Evolutionary conservation across 1,140 invertebrate genomes (phyloP), one percentile per base, ranked within the genome.

Genomic region (Pentalonia nigronervosa): DNA sequence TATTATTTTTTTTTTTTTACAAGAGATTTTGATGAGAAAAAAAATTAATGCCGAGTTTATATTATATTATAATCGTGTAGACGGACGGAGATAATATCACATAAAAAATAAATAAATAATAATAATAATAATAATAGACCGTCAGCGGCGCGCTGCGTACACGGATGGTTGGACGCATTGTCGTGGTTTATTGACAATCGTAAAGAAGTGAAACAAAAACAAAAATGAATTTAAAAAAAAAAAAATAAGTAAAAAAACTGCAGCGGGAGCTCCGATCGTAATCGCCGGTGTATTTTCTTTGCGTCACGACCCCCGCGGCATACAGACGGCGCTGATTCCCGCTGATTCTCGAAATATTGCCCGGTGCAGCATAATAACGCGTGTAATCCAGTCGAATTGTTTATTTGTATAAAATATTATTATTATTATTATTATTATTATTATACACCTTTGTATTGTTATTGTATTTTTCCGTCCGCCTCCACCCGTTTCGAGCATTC

Each of bases 211-310:
- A 45, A 21, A 30, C 23, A 84, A 84, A 84, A 91, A 50, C 25
- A 60, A 2, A 83, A 83, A 36, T 41, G 41, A 41, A 41, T 41
- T 2, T 36, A n/a, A 56, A 56, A 36, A 90, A 48, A 48, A 67
- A 83, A 92, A 83, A 36, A 81, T 11, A 47, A 25, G 14, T 83
- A n/a, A 91, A 83, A 91, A 50, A 86, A 84, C n/a, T 84, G 36
- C 91, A 84, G 81, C 91, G 91, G 76, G 81, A 86, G 91, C 81
- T 93, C 81, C 81, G 91, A 93, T 93, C 67, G 67, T 93, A 93
- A 93, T 93, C 91, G 47, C 36, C 90, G 47, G 47, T 50, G 76
- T 53, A 45, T 56, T 93, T 93, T 93, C 91, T 86, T 93, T 50
- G n/a, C 34, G 34, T 84, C 50, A 23, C 67, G 56, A 89, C 67